Conservation (phyloP, 2,113 vertebrate species). For the Dromaius novaehollandiae region DNA sequence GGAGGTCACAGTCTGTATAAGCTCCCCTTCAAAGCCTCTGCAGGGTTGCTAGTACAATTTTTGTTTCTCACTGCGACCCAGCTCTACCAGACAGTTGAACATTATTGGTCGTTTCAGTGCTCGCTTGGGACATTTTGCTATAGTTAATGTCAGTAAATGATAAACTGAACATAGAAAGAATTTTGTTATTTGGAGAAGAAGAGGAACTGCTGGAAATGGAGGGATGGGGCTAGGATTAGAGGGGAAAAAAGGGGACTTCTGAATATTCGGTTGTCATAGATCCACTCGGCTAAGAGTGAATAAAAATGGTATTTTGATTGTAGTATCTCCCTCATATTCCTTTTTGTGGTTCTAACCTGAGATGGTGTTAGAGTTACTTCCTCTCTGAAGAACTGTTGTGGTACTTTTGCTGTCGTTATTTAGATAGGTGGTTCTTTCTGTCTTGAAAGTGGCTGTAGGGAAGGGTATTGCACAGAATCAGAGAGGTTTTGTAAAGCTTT, state of each 20-base stretch:
- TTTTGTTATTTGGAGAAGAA: neutral
- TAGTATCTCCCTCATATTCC: neutral
- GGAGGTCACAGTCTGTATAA: neutral
- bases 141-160: neutral
- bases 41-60: neutral
- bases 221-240: neutral
- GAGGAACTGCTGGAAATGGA: neutral
- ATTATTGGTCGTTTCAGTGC: neutral
- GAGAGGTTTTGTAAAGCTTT: neutral
- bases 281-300: neutral
- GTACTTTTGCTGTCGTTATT: neutral
- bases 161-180: neutral
- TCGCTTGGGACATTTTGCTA: neutral
- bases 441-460: neutral
- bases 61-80: neutral
- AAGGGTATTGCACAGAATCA: neutral
- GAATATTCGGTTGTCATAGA: neutral
- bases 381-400: neutral
- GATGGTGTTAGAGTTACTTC: neutral
- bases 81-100: neutral
- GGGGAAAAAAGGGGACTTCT: neutral
- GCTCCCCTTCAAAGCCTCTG: neutral
- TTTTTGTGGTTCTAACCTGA: neutral
- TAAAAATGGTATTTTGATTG: neutral
- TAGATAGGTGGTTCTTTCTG: neutral